These are phyloP conservation scores for Alentia gelatinosa DNA, from an alignment of 2,888 invertebrate species.

Conservation along the genomic window DNA sequence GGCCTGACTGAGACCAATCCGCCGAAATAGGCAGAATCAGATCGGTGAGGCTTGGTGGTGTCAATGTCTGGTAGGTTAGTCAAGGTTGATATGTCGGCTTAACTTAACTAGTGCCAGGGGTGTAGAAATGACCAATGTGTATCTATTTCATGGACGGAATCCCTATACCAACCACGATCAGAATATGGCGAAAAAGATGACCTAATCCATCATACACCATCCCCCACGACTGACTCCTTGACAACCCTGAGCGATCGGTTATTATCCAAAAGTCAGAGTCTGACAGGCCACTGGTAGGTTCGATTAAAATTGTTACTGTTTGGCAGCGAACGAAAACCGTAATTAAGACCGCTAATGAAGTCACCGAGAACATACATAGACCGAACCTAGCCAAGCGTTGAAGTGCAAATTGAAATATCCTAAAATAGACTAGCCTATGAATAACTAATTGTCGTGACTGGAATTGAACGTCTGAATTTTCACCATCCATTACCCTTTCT, in stretches of 20 bases:
- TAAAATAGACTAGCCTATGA: background rate
- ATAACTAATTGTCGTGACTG: background rate
- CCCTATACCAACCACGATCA: background rate
- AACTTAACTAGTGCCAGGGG: background rate
- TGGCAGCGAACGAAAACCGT: background rate
- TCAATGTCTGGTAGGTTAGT: background rate
- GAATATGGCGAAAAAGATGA: background rate
- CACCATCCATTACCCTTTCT: background rate
- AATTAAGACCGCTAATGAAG: background rate
- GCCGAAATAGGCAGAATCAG: too few relatives aligned
- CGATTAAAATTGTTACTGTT: background rate
- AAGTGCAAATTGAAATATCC: background rate
- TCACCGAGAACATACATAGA: background rate
- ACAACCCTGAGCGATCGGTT: background rate
- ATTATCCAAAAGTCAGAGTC: background rate
- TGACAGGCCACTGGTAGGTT: background rate
- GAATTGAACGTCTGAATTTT: background rate
- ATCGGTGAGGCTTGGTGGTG: background rate
- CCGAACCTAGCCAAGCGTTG: background rate
- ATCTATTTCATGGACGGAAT: background rate
- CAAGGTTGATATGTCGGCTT: background rate
- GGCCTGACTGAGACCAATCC: too few relatives aligned
- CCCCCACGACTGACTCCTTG: background rate
- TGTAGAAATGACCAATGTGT: background rate
- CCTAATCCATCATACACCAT: background rate